Evolutionary conservation across 1,140 invertebrate genomes (phyloP), one percentile per base, ranked within the genome.

Genomic region (Campoletis sonorensis): DNA sequence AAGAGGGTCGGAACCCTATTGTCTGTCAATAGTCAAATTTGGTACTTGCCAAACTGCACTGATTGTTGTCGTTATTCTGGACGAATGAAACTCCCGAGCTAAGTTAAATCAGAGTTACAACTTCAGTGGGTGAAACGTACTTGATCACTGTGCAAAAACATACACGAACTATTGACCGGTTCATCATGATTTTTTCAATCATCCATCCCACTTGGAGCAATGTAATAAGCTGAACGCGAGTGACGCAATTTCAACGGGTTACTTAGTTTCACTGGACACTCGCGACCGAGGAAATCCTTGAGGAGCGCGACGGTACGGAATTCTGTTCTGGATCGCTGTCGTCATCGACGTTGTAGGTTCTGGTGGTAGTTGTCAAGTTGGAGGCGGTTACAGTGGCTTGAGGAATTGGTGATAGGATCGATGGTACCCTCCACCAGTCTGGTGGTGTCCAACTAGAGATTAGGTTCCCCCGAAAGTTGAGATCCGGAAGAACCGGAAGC

Each of bases 401-500:
- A 37, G 89, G 86, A 33, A 90, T 89, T 18, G 90, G 87, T 13
- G 90, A 91, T 8, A 92, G 81, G 72, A 91, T 90, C 0, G 90
- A 87, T 5, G 90, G 87, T 1, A 92, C 88, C 23, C 90, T 88
- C 91, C 91, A 92, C 91, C 91, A 92, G 51, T 92, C 90, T 23
- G 21, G 87, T 81, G 85, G 71, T 67, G 85, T 86, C 89, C 88
- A 85, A 84, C 71, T 85, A 78, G 90, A 84, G 64, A 88, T 87
- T 79, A 91, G 92, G 91, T 91, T 92, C 92, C 90, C 92, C 90
- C 91, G 90, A 85, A 90, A 92, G 81, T 91, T 91, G 0, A 92
- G 70, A 68, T 92, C 93, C 86, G 94, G 95, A 91, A 96, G 95
- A 95, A 96, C 94, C 93, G 94, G 94, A 90, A 96, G 94, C 92